phyloP scores from a whole-genome alignment of 2,113 vertebrate species.

The Holacanthus passer region DNA sequence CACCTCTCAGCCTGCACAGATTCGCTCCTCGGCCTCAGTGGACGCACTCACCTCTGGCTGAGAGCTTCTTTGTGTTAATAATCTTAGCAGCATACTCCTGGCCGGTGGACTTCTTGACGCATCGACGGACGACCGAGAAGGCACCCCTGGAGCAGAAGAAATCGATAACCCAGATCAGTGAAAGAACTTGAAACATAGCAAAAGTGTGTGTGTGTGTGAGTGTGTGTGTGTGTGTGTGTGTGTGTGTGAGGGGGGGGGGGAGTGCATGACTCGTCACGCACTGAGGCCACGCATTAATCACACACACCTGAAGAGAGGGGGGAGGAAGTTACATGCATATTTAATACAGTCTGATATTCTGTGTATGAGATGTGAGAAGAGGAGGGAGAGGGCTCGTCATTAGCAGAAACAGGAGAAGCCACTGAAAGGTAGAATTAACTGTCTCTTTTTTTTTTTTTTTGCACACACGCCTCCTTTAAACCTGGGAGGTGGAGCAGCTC shows the following conservation, averaged over 20 bases:
- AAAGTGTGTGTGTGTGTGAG: background rate
- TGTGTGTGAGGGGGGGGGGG: no score
- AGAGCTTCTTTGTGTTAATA: conserved; percentile 99
- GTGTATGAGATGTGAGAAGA: conserved; percentile 39
- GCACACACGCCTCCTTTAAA: conserved; percentile 46
- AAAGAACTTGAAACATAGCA: conserved; percentile 8
- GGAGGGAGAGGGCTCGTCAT: conserved; percentile 18
- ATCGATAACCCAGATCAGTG: background rate
- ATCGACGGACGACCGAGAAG: conserved; percentile 97
- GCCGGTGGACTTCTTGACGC: conserved; percentile 95
- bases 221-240: background rate
- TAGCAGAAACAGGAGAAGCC: conserved; percentile 52
- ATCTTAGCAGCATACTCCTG: conserved; percentile 99
- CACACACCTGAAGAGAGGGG: conserved; percentile 25
- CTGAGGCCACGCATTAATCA: conserved; percentile 14
- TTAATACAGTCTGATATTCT: conserved; percentile 58
- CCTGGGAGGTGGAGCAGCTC: conserved; percentile 44
- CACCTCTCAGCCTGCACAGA: conserved; percentile 32
- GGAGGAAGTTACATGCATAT: conserved; percentile 49
- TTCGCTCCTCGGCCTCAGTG: background rate
- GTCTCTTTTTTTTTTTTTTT: background rate
- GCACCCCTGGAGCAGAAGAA: conserved; percentile 89
- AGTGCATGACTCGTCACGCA: background rate
- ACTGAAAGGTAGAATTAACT: conserved; percentile 15
- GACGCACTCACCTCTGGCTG: conserved; percentile 94